Conservation (phyloP, 2,888 invertebrate species). For the Dasypogon diadema region DNA sequence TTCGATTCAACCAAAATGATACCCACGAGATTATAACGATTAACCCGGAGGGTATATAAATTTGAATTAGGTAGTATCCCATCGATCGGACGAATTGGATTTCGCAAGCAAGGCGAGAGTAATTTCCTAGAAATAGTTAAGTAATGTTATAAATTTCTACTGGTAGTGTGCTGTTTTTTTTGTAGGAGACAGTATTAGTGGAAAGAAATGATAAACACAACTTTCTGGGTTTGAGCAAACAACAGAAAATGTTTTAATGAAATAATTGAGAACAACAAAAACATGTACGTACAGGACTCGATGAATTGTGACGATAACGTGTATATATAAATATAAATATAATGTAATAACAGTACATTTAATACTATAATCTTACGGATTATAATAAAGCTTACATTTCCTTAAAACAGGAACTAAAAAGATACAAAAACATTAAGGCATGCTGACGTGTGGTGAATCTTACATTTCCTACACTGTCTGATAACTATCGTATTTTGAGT, state of each 20-base stretch:
- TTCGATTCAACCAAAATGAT: constrained; percentile 95
- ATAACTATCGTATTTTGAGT: constrained; percentile 26
- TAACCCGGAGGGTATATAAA: constrained; percentile 96
- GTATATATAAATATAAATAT: not conserved
- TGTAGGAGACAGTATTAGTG: constrained; percentile 33
- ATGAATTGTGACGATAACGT: constrained; percentile 45
- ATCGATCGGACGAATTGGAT: constrained; percentile 97
- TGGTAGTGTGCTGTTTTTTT: not conserved
- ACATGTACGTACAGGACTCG: constrained; percentile 43
- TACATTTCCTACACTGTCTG: constrained; percentile 12
- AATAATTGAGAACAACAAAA: constrained; percentile 32
- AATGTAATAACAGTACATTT: constrained; percentile 27
- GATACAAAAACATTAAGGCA: constrained; percentile 34
- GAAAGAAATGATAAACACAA: constrained; percentile 46
- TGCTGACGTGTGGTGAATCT: constrained; percentile 37
- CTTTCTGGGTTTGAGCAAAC: constrained; percentile 33
- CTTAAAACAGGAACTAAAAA: constrained; percentile 25
- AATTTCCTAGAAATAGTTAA: constrained; percentile 80
- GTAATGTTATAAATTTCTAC: constrained; percentile 22
- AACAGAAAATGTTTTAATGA: constrained; percentile 32
- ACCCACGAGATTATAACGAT: constrained; percentile 98
- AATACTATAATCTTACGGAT: constrained; percentile 20
- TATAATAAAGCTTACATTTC: constrained; percentile 24
- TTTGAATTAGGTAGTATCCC: constrained; percentile 99
- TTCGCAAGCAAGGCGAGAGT: constrained; percentile 95